phyloP scores from a whole-genome alignment of 2,113 vertebrate genomes.

The Charina bottae region DNA sequence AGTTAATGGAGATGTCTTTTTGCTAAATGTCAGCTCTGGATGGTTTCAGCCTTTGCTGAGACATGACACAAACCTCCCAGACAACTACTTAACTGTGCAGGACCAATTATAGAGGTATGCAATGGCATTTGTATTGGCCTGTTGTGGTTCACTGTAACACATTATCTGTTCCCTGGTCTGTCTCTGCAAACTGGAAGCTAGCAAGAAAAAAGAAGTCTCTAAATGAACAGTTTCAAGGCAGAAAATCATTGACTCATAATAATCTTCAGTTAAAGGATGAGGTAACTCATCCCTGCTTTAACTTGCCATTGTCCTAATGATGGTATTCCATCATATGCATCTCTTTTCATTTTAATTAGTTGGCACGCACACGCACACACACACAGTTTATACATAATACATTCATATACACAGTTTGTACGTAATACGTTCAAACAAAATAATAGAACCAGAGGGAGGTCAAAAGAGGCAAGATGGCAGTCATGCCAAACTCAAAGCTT shows the following conservation, averaged over 20 bases:
- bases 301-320: background rate
- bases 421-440: background rate
- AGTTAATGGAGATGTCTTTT: slow-evolving; percentile 68
- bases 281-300: background rate
- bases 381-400: background rate
- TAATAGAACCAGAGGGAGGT: background rate
- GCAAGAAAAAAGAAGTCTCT: background rate
- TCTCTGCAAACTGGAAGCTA: slow-evolving; percentile 6
- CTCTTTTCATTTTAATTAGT: background rate
- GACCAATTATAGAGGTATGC: slow-evolving; percentile 13
- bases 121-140: slow-evolving; percentile 27
- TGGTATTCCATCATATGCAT: background rate
- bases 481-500: background rate
- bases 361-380: background rate
- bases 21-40: slow-evolving; percentile 52
- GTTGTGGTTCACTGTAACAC: slow-evolving; percentile 35
- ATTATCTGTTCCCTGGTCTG: slow-evolving; percentile 25
- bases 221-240: background rate
- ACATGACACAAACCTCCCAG: slow-evolving; percentile 48
- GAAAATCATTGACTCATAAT: background rate
- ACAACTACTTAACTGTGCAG: slow-evolving; percentile 14
- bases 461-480: background rate
- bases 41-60: slow-evolving; percentile 48
- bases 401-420: background rate
- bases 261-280: background rate